Evolutionary conservation across 2,113 vertebrate genomes (phyloP).

Genomic region (Trochalopteron elliotii): DNA sequence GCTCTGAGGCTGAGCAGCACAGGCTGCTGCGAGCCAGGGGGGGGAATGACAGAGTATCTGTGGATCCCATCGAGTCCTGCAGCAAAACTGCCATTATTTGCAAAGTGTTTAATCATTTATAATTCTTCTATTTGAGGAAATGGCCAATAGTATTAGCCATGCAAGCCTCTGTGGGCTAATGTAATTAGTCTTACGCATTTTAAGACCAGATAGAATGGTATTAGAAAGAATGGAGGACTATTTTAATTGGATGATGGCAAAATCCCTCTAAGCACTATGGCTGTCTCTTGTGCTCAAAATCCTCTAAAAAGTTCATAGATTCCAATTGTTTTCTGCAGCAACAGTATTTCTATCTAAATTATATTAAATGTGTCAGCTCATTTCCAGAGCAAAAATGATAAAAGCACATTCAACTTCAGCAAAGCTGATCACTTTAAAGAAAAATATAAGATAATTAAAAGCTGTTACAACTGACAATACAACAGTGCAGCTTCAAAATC

Average conservation of each 20-base stretch:
- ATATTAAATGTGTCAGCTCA: constrained; percentile 50
- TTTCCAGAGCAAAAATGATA: constrained; percentile 62
- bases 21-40: neutral
- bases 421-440: constrained; percentile 64
- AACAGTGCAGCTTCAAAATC: constrained; percentile 61
- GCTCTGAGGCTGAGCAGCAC: neutral
- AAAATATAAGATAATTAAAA: constrained; percentile 71
- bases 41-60: neutral
- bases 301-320: constrained; percentile 53
- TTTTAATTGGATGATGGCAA: constrained; percentile 56
- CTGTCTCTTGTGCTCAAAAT: constrained; percentile 36
- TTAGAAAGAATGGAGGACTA: constrained; percentile 49
- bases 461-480: constrained; percentile 62
- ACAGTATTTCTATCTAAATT: constrained; percentile 53
- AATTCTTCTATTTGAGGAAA: constrained; percentile 51
- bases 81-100: neutral
- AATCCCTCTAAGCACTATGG: constrained; percentile 38
- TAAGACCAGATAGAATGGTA: constrained; percentile 56
- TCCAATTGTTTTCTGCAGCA: constrained; percentile 60
- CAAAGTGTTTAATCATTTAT: constrained; percentile 32
- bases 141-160: constrained; percentile 42
- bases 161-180: constrained; percentile 56
- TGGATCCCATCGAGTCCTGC: neutral
- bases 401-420: constrained; percentile 56
- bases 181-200: constrained; percentile 60